A percentile compares a stretch with the other conserved stretches of the same genome.
Conservation (phyloP, 2,888 invertebrate genomes). For the Microchrysa polita region DNA sequence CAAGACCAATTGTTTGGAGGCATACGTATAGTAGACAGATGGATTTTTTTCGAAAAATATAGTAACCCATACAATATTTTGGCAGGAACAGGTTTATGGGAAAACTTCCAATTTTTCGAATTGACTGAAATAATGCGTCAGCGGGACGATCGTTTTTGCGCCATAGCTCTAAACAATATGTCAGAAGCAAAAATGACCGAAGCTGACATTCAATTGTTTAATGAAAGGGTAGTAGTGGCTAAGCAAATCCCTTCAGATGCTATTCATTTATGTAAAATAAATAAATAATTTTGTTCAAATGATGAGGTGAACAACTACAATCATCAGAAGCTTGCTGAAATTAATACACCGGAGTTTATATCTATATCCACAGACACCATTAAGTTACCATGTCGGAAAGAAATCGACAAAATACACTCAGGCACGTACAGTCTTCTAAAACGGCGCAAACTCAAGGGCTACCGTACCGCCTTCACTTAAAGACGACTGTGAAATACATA, state of each 20-base stretch:
- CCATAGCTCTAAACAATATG: constrained; percentile 53
- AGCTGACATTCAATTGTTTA: constrained; percentile 51
- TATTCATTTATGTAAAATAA: not conserved
- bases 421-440: no score
- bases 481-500: no score
- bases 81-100: constrained; percentile 50
- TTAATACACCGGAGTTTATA: no score
- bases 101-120: constrained; percentile 53
- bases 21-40: constrained; percentile 54
- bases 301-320: not conserved
- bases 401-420: no score
- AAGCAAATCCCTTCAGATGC: not conserved
- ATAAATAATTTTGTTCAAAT: constrained; percentile 13
- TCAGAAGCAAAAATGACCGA: constrained; percentile 42
- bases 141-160: constrained; percentile 53
- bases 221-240: constrained; percentile 37
- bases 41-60: constrained; percentile 50
- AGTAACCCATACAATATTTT: constrained; percentile 32
- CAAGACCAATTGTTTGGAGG: constrained; percentile 54
- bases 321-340: no score
- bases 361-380: no score
- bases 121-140: constrained; percentile 57
- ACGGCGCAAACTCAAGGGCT: no score
- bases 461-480: no score
- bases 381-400: no score